Evolutionary conservation across 2,888 invertebrate genomes (phyloP), one percentile per base, ranked within the genome.

Genomic region (Brachypalpus laphriformis): DNA sequence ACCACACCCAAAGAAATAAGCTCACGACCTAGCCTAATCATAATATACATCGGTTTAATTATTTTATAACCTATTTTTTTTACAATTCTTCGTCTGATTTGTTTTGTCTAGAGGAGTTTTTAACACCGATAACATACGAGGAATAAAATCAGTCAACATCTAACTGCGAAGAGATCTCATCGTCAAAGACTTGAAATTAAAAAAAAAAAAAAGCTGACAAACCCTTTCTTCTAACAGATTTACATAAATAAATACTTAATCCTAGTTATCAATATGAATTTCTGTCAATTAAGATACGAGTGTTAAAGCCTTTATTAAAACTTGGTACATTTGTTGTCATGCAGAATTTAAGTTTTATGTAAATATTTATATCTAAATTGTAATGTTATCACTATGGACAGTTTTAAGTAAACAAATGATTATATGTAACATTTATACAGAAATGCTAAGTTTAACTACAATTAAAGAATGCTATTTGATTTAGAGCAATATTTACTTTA

Each of bases 1-100:
- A n/a, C 40, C 14, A 42, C 14, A 42, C 16, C 16, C 3, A 3
- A n/a, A 54, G 1, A 16, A 40, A 11, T 7, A 31, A 31, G 25
- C 8, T 16, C 51, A 40, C 51, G 66, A 66, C 66, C 54, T 54
- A 40, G 28, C 37, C 40, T 28, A 51, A 51, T 51, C 14, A 37
- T 9, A 51, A 20, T 11, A 1, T 3, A 0, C n/a, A n/a, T n/a
- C n/a, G 3, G 9, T 25, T 40, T 3, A 25, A 22, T 56, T 5
- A n/a, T 57, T 57, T 70, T 45, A 45, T 14, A 59, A 40, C 59
- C 18, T 40, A 11, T 54, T 31, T 54, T 54, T 11, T 34, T n/a
- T 5, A 20, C 18, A 56, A 56, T 56, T 56, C 16, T 34, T 56
- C 31, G 3, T 18, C 31, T 28, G 2, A 18, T 34, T 56, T 56